These are phyloP conservation scores for Hymenochirus boettgeri DNA, from an alignment of 2,113 vertebrate genomes.

Conservation along the genomic window DNA sequence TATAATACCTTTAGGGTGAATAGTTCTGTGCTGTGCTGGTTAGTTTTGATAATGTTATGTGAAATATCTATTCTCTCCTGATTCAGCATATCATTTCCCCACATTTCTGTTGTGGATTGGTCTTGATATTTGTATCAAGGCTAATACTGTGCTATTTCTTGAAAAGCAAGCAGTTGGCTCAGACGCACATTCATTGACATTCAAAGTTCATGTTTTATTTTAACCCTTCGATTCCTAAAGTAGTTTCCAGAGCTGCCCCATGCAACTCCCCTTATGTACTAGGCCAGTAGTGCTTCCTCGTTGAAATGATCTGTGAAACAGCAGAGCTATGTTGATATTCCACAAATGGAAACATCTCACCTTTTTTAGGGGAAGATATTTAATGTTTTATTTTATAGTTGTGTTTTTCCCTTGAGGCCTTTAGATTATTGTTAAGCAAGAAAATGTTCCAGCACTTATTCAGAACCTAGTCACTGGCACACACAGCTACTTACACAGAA, in stretches of 20 bases:
- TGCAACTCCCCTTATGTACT: too few species aligned
- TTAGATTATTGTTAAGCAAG: constrained; percentile 39
- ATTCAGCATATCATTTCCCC: constrained; percentile 54
- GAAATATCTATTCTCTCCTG: constrained; percentile 68
- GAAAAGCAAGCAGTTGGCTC: too few species aligned
- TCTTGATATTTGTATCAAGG: too few species aligned
- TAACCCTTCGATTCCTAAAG: neutral
- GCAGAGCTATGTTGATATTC: too few species aligned
- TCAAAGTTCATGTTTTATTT: neutral
- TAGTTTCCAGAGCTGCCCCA: too few species aligned
- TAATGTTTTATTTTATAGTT: too few species aligned
- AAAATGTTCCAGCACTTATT: constrained; percentile 29
- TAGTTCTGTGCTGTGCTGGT: constrained; percentile 66
- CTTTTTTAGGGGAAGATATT: too few species aligned
- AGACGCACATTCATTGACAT: too few species aligned
- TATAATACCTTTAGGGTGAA: constrained; percentile 62
- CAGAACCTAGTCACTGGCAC: constrained; percentile 25
- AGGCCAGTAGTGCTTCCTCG: too few species aligned
- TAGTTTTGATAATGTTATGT: constrained; percentile 61
- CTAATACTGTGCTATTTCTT: too few species aligned
- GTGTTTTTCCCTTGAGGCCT: constrained; percentile 32
- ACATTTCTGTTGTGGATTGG: constrained; percentile 46
- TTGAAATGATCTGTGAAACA: too few species aligned
- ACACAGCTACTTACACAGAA: constrained; percentile 14
- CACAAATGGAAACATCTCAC: too few species aligned